Evolutionary conservation across 2,888 invertebrate species (phyloP).

Genomic region (Watsonalla binaria): DNA sequence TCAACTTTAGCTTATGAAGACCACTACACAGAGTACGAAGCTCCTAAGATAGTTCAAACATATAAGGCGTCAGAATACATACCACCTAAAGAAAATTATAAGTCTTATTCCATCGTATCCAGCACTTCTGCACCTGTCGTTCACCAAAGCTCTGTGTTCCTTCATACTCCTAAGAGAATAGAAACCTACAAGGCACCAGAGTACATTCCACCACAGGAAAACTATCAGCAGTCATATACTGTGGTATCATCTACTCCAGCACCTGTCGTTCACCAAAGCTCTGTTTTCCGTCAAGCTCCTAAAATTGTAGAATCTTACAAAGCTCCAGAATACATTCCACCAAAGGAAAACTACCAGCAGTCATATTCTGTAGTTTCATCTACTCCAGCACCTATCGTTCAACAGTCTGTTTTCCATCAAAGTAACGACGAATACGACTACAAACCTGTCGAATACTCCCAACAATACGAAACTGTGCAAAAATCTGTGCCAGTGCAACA

Average conservation of each 20-base stretch:
- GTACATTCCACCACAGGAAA: slow-evolving; percentile 45
- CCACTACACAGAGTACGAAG: slow-evolving; percentile 55
- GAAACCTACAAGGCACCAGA: slow-evolving; percentile 46
- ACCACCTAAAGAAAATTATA: not conserved
- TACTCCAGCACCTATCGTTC: slow-evolving; percentile 39
- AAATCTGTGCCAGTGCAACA: slow-evolving; percentile 28
- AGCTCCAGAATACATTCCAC: slow-evolving; percentile 46
- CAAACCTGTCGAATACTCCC: slow-evolving; percentile 32
- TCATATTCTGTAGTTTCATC: slow-evolving; percentile 45
- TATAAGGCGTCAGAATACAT: slow-evolving; percentile 46
- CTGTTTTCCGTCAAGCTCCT: slow-evolving; percentile 23
- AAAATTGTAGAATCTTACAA: slow-evolving; percentile 41
- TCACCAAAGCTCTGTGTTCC: not conserved
- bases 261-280: slow-evolving; percentile 21
- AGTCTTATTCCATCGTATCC: not conserved
- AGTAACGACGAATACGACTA: slow-evolving; percentile 42
- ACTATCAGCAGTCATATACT: slow-evolving; percentile 47
- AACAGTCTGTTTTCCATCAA: slow-evolving; percentile 41
- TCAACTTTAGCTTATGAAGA: slow-evolving; percentile 59
- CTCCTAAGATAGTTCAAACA: slow-evolving; percentile 37
- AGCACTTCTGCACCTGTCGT: not conserved
- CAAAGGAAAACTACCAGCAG: slow-evolving; percentile 45
- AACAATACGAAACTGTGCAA: slow-evolving; percentile 31
- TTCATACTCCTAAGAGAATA: slow-evolving; percentile 35
- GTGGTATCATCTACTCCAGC: slow-evolving; percentile 41